Evolutionary conservation across 2,888 invertebrate species (phyloP), one percentile per base, ranked within the genome.

Genomic region (Drosophila nigricruria): DNA sequence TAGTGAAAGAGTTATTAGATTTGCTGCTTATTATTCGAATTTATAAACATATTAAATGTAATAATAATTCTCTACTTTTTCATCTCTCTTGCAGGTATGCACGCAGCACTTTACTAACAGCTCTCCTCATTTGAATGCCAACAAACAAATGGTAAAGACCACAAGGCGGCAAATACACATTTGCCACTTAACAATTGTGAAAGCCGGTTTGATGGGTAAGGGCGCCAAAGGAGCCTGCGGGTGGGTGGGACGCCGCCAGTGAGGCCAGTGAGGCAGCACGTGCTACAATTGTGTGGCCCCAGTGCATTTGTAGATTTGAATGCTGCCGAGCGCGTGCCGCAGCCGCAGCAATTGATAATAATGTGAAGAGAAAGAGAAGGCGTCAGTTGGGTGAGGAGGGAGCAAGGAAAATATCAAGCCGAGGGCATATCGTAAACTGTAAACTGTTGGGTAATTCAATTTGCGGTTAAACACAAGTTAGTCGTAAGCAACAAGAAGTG

Each of bases 391-490:
- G 23, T 2, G 20, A 2, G 42, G 20, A 5, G 42, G 2, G 42
- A 12, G 20, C 1, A 20, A 1, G 43, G 43, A 14, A 12, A 14
- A 12, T 12, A 1, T 34, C 34, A 43, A 14, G 53, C 32, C 20
- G 20, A 16, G 38, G 73, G 42, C 52, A 66, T 60, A 52, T 57
- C 54, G 53, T 65, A 59, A n/a, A n/a, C n/a, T n/a, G 77, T 79
- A 84, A 89, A 81, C 79, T 84, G 89, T 84, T 81, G 73, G 70
- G 82, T 89, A 89, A 90, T 90, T 90, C 79, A 89, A 89, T 87
- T 90, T 87, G 86, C 66, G 86, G 90, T 70, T 90, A 75, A 89
- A 84, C 89, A 69, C 89, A 84, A 81, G 77, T 79, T 76, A 87
- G 76, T 78, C 62, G 78, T 60, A 72, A 74, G 67, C 73, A 77